These are phyloP conservation scores for Aplysia californica DNA, from an alignment of 1,140 invertebrate genomes.

Conservation along the genomic window DNA sequence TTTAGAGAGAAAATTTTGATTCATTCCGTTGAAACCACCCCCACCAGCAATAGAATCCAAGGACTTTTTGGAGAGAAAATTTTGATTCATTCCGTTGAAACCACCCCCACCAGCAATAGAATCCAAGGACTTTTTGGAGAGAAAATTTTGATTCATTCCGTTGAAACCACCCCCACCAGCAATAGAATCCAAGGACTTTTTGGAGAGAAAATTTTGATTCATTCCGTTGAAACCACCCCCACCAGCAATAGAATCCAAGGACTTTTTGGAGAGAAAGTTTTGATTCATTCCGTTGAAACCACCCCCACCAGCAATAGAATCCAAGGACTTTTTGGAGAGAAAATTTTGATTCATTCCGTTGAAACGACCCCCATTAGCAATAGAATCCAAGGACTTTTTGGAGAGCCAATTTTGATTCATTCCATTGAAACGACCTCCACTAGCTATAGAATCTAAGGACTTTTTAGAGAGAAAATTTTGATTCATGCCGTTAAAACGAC, in stretches of 20 bases:
- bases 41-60: background rate
- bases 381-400: background rate
- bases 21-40: background rate
- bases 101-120: background rate
- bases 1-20: background rate
- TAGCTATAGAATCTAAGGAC: conserved; percentile 4
- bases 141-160: no score
- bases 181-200: no score
- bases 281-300: background rate
- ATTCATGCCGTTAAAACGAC: background rate
- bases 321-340: background rate
- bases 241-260: background rate
- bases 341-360: background rate
- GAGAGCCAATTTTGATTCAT: background rate
- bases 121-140: no score
- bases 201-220: background rate
- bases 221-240: background rate
- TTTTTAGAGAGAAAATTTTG: conserved; percentile 3
- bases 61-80: background rate
- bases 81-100: background rate
- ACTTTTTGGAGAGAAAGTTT: background rate
- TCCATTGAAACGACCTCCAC: background rate
- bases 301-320: background rate
- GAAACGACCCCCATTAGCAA: background rate
- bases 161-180: no score